Conservation (phyloP, 1,140 invertebrate species). For the Ips typographus region DNA sequence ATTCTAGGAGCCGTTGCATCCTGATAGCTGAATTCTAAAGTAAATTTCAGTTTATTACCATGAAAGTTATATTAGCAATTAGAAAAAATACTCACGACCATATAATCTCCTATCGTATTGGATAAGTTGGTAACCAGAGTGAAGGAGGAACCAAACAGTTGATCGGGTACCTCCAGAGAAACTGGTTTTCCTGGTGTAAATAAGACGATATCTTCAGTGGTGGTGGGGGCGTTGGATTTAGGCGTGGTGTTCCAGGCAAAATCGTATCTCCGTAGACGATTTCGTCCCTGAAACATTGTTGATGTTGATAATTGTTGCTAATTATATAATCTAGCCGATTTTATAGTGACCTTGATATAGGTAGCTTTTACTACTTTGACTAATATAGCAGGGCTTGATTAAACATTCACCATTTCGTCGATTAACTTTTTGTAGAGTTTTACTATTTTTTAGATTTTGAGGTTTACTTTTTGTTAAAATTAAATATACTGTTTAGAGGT, state of each 20-base stretch:
- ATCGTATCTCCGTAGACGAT: conserved; percentile 20
- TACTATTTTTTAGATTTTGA: too few relatives aligned
- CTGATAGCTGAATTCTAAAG: conserved; percentile 57
- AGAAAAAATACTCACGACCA: conserved; percentile 61
- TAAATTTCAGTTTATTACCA: background rate
- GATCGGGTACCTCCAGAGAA: conserved; percentile 64
- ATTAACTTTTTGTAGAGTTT: too few relatives aligned
- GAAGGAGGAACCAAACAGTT: conserved; percentile 69
- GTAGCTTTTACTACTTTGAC: too few relatives aligned
- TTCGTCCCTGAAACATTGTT: conserved; percentile 8
- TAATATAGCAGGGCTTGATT: background rate
- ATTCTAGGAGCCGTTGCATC: conserved; percentile 56
- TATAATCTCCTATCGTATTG: conserved; percentile 65
- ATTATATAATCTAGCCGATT: background rate
- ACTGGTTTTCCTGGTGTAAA: conserved; percentile 65
- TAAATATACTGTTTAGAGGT: too few relatives aligned
- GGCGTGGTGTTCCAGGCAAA: conserved; percentile 43
- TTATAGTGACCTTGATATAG: too few relatives aligned
- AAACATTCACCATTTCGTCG: background rate
- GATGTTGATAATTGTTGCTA: background rate
- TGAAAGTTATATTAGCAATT: background rate
- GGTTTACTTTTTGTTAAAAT: too few relatives aligned
- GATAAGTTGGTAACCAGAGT: conserved; percentile 69
- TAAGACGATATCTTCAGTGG: conserved; percentile 66
- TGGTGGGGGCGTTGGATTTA: conserved; percentile 51